Evolutionary conservation across 2,797 vertebrate species (phyloP).

Genomic region (Coilia nasus): DNA sequence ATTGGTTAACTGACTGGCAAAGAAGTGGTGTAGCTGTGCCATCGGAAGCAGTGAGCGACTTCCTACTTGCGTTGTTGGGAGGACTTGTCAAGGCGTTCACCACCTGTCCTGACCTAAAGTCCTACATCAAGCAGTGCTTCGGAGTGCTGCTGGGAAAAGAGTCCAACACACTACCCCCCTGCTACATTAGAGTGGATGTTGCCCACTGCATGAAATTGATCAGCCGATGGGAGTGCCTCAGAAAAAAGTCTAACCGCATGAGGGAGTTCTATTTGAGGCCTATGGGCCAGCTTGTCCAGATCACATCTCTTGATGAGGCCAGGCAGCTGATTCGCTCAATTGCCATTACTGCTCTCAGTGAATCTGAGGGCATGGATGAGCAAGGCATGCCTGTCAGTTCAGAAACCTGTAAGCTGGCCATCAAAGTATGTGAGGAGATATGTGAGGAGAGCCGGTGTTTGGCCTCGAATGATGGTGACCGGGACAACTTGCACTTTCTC

Average conservation of each 20-base stretch:
- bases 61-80: constrained; percentile 44
- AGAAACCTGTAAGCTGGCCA: background rate
- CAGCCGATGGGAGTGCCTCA: constrained; percentile 38
- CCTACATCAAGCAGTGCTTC: constrained; percentile 48
- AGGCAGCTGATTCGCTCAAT: constrained; percentile 37
- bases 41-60: constrained; percentile 41
- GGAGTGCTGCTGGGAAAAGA: constrained; percentile 27
- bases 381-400: background rate
- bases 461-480: constrained; percentile 34
- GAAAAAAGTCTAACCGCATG: constrained; percentile 29
- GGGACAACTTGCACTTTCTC: constrained; percentile 47
- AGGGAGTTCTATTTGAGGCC: constrained; percentile 45
- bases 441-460: constrained; percentile 41
- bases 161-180: constrained; percentile 35
- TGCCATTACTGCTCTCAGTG: constrained; percentile 40
- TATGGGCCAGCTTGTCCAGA: constrained; percentile 39
- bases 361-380: constrained; percentile 37
- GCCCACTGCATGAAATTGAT: constrained; percentile 50
- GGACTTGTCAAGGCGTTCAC: constrained; percentile 46
- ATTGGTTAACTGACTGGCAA: constrained; percentile 42
- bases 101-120: constrained; percentile 32
- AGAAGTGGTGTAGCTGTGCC: constrained; percentile 27
- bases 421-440: constrained; percentile 29
- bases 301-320: constrained; percentile 38
- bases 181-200: constrained; percentile 45